phyloP scores from a whole-genome alignment of 2,888 invertebrate species.

The Spodoptera exigua region DNA sequence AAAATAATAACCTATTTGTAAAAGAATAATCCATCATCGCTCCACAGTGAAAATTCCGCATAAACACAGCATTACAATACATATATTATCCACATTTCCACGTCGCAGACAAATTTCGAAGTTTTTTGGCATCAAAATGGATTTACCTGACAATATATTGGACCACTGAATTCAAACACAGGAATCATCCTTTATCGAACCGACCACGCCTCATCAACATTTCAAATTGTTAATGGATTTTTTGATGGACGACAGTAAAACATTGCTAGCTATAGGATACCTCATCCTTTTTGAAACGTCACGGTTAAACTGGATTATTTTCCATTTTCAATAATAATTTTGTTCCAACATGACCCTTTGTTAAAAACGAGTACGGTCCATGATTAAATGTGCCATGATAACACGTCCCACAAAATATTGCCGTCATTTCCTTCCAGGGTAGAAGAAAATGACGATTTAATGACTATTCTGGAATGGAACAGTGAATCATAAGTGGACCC shows the following conservation, averaged over 20 bases:
- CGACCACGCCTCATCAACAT: constrained; percentile 19
- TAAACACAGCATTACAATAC: constrained; percentile 22
- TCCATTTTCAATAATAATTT: constrained; percentile 56
- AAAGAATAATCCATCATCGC: constrained; percentile 10
- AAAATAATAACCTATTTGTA: too few relatives aligned
- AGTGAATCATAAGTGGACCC: constrained; percentile 5
- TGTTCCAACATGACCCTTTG: constrained; percentile 57
- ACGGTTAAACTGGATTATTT: constrained; percentile 5
- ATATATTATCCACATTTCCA: not conserved
- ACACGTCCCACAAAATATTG: constrained; percentile 65
- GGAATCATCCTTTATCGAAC: constrained; percentile 23
- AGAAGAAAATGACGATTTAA: constrained; percentile 70
- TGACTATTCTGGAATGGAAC: constrained; percentile 52
- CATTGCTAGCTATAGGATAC: constrained; percentile 13
- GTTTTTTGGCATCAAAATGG: constrained; percentile 16
- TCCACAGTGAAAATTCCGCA: not conserved
- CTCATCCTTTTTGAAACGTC: constrained; percentile 22
- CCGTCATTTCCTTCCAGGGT: constrained; percentile 63
- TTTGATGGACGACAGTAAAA: constrained; percentile 30
- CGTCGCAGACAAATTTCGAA: constrained; percentile 16
- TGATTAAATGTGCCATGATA: constrained; percentile 67
- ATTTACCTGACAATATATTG: constrained; percentile 18
- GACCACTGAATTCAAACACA: not conserved
- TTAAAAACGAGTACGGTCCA: constrained; percentile 56
- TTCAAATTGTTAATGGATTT: constrained; percentile 7